Evolutionary conservation across 2,888 invertebrate species (phyloP), one percentile per base, ranked within the genome.

Genomic region (Sarcophaga carnaria): DNA sequence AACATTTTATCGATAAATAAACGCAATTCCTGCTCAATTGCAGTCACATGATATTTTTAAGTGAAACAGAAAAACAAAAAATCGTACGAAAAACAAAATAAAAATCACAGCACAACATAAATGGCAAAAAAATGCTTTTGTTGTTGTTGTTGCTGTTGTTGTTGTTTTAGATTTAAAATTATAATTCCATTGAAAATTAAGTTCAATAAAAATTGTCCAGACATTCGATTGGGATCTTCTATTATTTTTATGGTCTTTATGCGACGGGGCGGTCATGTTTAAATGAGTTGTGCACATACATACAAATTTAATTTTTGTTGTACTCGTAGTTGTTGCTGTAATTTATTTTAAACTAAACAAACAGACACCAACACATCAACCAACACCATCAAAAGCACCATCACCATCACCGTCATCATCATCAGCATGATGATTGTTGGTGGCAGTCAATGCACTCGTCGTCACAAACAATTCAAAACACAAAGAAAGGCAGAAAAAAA

Each of bases 121-220:
- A 64, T 10, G 20, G 37, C 47, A 4, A 11, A 45, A 11, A 45
- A 45, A 37, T 60, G 49, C 17, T 45, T n/a, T 20, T 63, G 45
- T 69, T 69, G 20, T 47, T 69, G 22, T 4, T 54, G 17, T 54
- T 69, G 22, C 12, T 47, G 12, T 63, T 63, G 4, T n/a, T 10
- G 14, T 27, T 64, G 20, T 45, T 20, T 69, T 49, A 22, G 67
- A 64, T 80, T 54, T 60, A 66, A 69, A 83, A 77, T 77, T 80
- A 63, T 77, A 83, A 72, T 86, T 86, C 74, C 64, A 10, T 37
- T 80, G 72, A 67, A 80, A 86, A 86, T 83, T 83, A 80, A 80
- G 49, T 76, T 80, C 80, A 86, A 86, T 83, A 83, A 80, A 37
- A 80, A 78, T 86, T 74, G 86, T 78, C 83, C 83, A 86, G 86